These are phyloP conservation scores for Microcebus murinus DNA, from an alignment of 2,113 vertebrate genomes.

Conservation along the genomic window DNA sequence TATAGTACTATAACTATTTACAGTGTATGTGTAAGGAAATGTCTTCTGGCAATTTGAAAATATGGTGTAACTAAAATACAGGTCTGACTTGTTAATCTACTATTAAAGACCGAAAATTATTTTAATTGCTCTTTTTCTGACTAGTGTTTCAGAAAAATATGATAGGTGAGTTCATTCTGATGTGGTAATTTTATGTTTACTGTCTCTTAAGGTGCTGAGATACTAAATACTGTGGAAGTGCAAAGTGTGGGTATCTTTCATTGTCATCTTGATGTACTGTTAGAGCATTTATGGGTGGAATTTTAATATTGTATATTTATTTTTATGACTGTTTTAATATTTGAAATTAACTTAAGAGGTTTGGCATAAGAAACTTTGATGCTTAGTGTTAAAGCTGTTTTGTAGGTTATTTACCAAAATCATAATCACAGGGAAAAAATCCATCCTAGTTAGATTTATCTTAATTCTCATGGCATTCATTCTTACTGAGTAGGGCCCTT, in stretches of 20 bases:
- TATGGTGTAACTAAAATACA: conserved; percentile 55
- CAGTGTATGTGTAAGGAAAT: conserved; percentile 21
- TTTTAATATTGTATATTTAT: conserved; percentile 35
- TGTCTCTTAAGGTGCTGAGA: conserved; percentile 5
- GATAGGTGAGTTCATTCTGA: conserved; percentile 40
- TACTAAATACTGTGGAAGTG: background rate
- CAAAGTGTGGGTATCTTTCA: background rate
- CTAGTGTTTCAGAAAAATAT: conserved; percentile 60
- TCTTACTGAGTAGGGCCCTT: background rate
- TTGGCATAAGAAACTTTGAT: conserved; percentile 46
- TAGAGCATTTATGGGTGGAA: background rate
- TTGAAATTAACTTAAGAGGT: conserved; percentile 26
- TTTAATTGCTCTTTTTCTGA: conserved; percentile 64
- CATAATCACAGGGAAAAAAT: background rate
- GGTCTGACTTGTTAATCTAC: conserved; percentile 59
- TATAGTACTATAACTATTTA: conserved; percentile 28
- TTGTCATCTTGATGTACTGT: conserved; percentile 31
- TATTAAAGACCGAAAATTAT: conserved; percentile 62
- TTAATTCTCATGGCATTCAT: conserved; percentile 11
- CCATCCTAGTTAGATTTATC: background rate
- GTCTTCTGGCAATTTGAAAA: conserved; percentile 49
- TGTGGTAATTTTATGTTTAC: conserved; percentile 53
- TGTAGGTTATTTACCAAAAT: conserved; percentile 35
- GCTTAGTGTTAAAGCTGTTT: conserved; percentile 45
- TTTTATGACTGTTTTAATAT: conserved; percentile 43